Evolutionary conservation across 2,113 vertebrate species (phyloP).

Genomic region (Danionella cerebrum): DNA sequence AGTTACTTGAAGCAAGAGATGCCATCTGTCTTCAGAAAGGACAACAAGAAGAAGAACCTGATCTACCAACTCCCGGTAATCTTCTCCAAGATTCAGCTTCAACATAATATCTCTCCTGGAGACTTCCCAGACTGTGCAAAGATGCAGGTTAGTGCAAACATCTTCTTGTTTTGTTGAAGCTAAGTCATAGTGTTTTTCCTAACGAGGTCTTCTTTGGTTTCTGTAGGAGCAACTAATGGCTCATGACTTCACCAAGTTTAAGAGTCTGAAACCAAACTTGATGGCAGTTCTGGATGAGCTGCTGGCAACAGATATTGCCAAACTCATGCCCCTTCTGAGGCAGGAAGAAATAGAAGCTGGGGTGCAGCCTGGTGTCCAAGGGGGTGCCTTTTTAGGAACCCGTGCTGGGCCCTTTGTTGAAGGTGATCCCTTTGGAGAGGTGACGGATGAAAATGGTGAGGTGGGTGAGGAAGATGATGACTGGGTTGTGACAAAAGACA

Average conservation of each 20-base stretch:
- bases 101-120: constrained; percentile 83
- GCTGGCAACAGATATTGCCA: constrained; percentile 74
- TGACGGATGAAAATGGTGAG: constrained; percentile 46
- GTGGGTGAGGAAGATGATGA: constrained; percentile 67
- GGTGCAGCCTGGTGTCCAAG: constrained; percentile 71
- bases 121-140: constrained; percentile 86
- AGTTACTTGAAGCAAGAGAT: constrained; percentile 87
- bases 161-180: neutral
- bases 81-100: constrained; percentile 83
- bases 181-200: neutral
- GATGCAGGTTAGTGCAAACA: constrained; percentile 76
- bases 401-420: constrained; percentile 78
- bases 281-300: constrained; percentile 77
- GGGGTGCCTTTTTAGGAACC: constrained; percentile 78
- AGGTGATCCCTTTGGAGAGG: constrained; percentile 61
- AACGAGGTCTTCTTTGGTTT: neutral
- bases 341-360: constrained; percentile 82
- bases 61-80: constrained; percentile 82
- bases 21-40: constrained; percentile 85
- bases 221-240: constrained; percentile 76
- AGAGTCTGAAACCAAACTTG: constrained; percentile 77
- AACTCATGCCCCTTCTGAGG: constrained; percentile 82
- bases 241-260: constrained; percentile 85
- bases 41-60: constrained; percentile 85
- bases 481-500: constrained; percentile 91